These are phyloP conservation scores for Anolis apletophallus DNA, from an alignment of 2,797 vertebrate species.

Conservation along the genomic window DNA sequence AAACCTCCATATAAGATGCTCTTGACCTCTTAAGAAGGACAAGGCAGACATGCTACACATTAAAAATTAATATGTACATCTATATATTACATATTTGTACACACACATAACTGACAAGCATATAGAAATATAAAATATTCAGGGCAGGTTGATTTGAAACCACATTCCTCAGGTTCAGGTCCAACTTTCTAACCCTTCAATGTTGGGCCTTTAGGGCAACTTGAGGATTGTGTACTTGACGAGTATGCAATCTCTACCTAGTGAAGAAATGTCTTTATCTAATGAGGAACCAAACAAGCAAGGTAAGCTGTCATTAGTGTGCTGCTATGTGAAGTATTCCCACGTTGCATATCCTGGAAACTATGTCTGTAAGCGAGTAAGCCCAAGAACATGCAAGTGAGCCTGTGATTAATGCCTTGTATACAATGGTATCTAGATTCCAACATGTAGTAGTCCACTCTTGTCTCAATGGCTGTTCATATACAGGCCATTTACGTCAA, in stretches of 20 bases:
- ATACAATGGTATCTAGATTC: not conserved
- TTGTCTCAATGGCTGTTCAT: not conserved
- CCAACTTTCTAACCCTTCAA: not conserved
- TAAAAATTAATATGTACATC: not conserved
- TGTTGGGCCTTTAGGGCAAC: not conserved
- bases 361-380: conserved; percentile 17
- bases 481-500: not conserved
- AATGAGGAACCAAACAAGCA: not conserved
- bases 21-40: not conserved
- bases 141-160: not conserved
- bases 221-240: not conserved
- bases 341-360: conserved; percentile 21
- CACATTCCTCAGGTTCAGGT: not conserved
- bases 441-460: not conserved
- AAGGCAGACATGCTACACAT: not conserved
- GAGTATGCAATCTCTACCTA: not conserved
- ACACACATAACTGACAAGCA: no score
- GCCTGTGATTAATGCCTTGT: conserved; percentile 15
- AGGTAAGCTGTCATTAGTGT: conserved; percentile 5
- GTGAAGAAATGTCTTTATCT: not conserved
- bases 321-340: conserved; percentile 27
- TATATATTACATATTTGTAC: not conserved
- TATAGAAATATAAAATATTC: not conserved
- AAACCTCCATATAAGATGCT: not conserved
- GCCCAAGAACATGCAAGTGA: conserved; percentile 8